Evolutionary conservation across 2,888 invertebrate genomes (phyloP), one percentile per base, ranked within the genome.

Genomic region (Eristalis intricaria): DNA sequence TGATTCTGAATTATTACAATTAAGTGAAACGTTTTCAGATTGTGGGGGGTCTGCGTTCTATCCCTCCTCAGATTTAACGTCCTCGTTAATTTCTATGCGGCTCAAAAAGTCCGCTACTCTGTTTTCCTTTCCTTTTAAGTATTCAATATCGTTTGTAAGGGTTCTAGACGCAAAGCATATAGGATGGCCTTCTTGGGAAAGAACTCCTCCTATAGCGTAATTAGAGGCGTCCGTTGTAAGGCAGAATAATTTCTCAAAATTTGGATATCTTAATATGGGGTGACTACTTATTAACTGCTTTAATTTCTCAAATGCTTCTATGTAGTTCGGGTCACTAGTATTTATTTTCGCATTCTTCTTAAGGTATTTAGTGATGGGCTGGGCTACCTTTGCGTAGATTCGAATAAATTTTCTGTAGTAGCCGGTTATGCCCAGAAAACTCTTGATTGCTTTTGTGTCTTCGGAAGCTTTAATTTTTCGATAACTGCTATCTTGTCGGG

Each of bases 271-370:
- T n/a, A n/a, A n/a, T n/a, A n/a, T n/a, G n/a, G n/a, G n/a, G n/a
- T 50, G 13, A 23, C 23, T 60, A 26, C 23, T 60, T 23, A 82
- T 66, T 7, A 76, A 29, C 3, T 63, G 11, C 60, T 69, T 82
- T 15, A 76, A 19, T 70, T 82, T 82, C 38, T 82, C 43, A 43
- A 82, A 77, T 4, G 82, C 29, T 22, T 63, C 64, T 32, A 56
- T 71, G 29, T 70, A 77, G 35, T 70, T 50, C 35, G 40, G 13
- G 43, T 82, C 76, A n/a, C 50, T 66, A 11, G 65, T 23, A 29
- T 74, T 79, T 15, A 79, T 70, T 69, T 66, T 74, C 10, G 61
- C 4, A 8, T 68, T 56, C 65, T 77, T 68, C 19, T 77, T 73
- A n/a, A 83, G 65, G 60, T 73, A 77, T 26, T 65, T 71, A 56